These are phyloP conservation scores for Eurytoma adleriae DNA, from an alignment of 2,888 invertebrate species.

Conservation along the genomic window DNA sequence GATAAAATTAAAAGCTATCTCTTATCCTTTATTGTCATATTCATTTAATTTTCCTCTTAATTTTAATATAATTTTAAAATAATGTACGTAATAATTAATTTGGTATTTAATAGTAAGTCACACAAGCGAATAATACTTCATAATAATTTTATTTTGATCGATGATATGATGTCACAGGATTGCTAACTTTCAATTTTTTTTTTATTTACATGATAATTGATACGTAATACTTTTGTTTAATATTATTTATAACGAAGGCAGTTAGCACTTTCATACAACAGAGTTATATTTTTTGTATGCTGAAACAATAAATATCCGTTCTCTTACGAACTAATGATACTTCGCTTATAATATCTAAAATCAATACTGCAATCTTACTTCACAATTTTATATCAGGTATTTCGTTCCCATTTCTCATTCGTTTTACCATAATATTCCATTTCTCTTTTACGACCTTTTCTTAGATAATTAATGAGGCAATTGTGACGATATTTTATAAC, in stretches of 20 bases:
- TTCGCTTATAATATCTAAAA: conserved; percentile 52
- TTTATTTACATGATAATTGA: conserved; percentile 11
- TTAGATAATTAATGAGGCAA: conserved; percentile 22
- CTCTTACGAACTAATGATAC: conserved; percentile 65
- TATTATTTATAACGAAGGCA: conserved; percentile 49
- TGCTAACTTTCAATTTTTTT: conserved; percentile 50
- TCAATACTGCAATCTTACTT: neutral
- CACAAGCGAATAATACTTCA: conserved; percentile 29
- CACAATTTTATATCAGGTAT: too few relatives aligned
- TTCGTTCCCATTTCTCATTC: too few relatives aligned
- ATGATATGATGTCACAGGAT: conserved; percentile 63
- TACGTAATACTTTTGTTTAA: neutral
- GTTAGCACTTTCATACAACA: conserved; percentile 47
- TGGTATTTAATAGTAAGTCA: conserved; percentile 17
- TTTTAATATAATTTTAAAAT: conserved; percentile 28
- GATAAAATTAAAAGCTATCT: conserved; percentile 4
- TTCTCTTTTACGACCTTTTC: conserved; percentile 19
- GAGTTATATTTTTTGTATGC: conserved; percentile 15
- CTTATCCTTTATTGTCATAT: conserved; percentile 45
- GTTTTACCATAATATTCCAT: neutral
- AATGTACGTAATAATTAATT: neutral
- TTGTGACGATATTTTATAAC: conserved; percentile 17
- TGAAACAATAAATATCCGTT: conserved; percentile 35
- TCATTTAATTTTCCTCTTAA: conserved; percentile 45
- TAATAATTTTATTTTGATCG: conserved; percentile 61